These are phyloP conservation scores for Papilio aristodemus DNA, from an alignment of 1,140 invertebrate species.

Conservation along the genomic window DNA sequence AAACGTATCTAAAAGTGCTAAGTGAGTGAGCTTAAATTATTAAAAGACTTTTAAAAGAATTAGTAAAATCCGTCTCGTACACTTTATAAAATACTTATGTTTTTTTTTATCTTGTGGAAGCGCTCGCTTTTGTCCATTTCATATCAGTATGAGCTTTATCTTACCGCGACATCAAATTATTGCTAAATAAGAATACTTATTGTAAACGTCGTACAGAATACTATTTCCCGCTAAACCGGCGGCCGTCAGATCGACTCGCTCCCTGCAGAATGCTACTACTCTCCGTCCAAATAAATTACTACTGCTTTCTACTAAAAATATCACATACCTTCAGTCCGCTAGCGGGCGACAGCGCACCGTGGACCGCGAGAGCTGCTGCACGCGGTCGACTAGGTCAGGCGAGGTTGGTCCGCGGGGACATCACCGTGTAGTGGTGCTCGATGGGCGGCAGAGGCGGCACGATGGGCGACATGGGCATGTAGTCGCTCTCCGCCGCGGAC, in stretches of 20 bases:
- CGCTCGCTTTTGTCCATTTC: not conserved
- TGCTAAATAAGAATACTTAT: slow-evolving; percentile 14
- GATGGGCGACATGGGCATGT: slow-evolving; percentile 67
- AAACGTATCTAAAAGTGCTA: too few species aligned
- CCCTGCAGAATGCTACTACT: not conserved
- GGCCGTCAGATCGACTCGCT: slow-evolving; percentile 17
- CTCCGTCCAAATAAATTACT: slow-evolving; percentile 11
- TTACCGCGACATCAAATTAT: not conserved
- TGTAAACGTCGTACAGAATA: not conserved
- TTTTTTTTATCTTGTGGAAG: not conserved
- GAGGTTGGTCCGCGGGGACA: slow-evolving; percentile 64
- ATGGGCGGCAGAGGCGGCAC: slow-evolving; percentile 49
- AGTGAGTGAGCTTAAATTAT: too few species aligned
- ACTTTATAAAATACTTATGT: not conserved
- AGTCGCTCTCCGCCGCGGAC: slow-evolving; percentile 51
- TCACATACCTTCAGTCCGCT: slow-evolving; percentile 6
- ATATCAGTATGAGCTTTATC: not conserved
- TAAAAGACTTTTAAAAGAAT: not conserved
- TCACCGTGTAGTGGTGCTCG: slow-evolving; percentile 67
- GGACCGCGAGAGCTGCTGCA: not conserved
- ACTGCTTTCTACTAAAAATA: slow-evolving; percentile 18
- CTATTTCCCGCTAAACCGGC: not conserved
- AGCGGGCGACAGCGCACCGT: slow-evolving; percentile 1
- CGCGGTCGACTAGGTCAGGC: slow-evolving; percentile 48
- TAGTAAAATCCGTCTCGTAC: not conserved